Percentiles rank a stretch among this genome's conserved stretches.
Conservation (phyloP, 2,888 invertebrate species). For the Pyrochroa serraticornis region DNA sequence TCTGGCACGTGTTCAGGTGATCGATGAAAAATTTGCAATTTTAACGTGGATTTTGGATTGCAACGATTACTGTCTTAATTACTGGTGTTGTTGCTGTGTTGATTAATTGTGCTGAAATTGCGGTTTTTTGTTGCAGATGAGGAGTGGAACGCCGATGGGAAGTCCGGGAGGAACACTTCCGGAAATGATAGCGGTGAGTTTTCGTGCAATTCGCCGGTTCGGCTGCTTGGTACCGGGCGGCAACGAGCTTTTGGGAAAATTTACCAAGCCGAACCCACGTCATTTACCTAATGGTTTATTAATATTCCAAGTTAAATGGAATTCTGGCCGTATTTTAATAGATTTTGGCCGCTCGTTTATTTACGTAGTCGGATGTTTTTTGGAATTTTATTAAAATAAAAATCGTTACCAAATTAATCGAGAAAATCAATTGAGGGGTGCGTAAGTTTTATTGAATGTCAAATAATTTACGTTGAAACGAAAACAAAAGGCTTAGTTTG, state of each 20-base stretch:
- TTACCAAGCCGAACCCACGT: too few species aligned
- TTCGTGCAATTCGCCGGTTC: slow-evolving; percentile 6
- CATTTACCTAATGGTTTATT: too few species aligned
- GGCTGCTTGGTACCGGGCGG: background rate
- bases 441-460: too few species aligned
- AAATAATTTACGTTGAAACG: too few species aligned
- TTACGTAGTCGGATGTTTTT: too few species aligned
- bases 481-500: too few species aligned
- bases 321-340: too few species aligned
- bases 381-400: too few species aligned
- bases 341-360: too few species aligned
- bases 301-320: too few species aligned
- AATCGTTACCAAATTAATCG: too few species aligned
- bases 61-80: slow-evolving; percentile 4
- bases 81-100: background rate
- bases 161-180: slow-evolving; percentile 55
- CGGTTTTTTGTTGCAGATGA: slow-evolving; percentile 61
- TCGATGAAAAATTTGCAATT: background rate
- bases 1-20: slow-evolving; percentile 56
- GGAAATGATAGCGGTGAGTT: slow-evolving; percentile 57
- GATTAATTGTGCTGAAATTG: slow-evolving; percentile 15
- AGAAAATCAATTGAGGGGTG: too few species aligned
- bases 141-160: slow-evolving; percentile 68
- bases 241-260: slow-evolving; percentile 9
- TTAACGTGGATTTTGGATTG: background rate